A percentile compares a stretch with the other conserved stretches of the same genome.
Evolutionary conservation across 2,888 invertebrate species (phyloP).

Genomic region (Toxonevra muliebris): DNA sequence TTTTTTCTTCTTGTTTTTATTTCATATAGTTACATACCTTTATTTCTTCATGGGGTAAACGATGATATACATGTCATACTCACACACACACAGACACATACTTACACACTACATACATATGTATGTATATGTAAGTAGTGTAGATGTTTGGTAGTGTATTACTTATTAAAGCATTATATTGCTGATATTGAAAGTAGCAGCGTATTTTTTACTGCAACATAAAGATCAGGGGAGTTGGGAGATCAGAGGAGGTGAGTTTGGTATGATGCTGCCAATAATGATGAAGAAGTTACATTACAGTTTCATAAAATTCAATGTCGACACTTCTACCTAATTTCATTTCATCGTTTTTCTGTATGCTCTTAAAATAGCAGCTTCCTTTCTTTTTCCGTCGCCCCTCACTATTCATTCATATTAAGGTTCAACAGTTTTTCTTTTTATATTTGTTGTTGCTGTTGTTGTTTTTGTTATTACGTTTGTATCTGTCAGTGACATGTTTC

Average conservation of each 20-base stretch:
- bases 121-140: too few relatives aligned
- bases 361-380: constrained; percentile 13
- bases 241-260: not conserved
- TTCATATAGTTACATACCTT: constrained; percentile 7
- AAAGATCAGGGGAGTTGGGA: not conserved
- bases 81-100: constrained; percentile 1
- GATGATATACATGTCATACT: constrained; percentile 21
- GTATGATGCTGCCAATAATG: constrained; percentile 20
- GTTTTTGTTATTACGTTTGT: constrained; percentile 5
- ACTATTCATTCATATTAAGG: not conserved
- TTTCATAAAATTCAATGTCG: constrained; percentile 39
- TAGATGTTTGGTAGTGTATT: constrained; percentile 10
- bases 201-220: not conserved
- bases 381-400: not conserved
- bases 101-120: not conserved
- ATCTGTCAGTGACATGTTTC: constrained; percentile 33
- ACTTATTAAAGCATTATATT: constrained; percentile 40
- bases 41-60: constrained; percentile 5
- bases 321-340: constrained; percentile 37
- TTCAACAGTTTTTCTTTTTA: not conserved
- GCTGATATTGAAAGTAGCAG: constrained; percentile 11
- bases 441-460: constrained; percentile 6
- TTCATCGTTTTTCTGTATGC: constrained; percentile 24
- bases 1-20: not conserved
- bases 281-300: not conserved